Percentiles rank a stretch among this genome's conserved stretches.
Evolutionary conservation across 2,797 vertebrate genomes (phyloP).

Genomic region (Pelodytes ibericus): DNA sequence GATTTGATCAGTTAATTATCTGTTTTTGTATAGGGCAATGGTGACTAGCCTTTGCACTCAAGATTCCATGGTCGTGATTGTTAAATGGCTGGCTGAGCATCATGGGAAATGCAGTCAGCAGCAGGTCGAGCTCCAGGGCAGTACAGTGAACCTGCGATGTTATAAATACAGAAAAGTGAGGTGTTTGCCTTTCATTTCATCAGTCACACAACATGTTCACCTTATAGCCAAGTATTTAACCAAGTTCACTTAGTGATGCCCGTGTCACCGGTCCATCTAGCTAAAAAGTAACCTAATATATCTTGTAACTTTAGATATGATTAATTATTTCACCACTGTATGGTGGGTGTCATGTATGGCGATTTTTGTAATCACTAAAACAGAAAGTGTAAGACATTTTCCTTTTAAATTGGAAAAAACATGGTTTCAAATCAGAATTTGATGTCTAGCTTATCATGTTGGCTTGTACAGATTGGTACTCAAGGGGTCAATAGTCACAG

Average conservation of each 20-base stretch:
- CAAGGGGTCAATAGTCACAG: background rate
- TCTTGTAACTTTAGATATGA: conserved; percentile 14
- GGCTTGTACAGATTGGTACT: background rate
- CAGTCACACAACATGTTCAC: conserved; percentile 12
- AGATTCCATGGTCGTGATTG: no score
- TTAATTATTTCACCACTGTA: background rate
- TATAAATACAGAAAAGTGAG: background rate
- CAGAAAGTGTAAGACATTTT: background rate
- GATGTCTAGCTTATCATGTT: background rate
- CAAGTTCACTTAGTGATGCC: background rate
- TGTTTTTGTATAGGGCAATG: no score
- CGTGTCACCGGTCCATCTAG: conserved; percentile 9
- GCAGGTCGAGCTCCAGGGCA: conserved; percentile 35
- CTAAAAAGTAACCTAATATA: background rate
- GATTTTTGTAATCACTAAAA: background rate
- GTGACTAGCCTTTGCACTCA: no score
- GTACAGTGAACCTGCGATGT: conserved; percentile 1
- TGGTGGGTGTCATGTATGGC: conserved; percentile 5
- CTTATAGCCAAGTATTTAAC: conserved; percentile 3
- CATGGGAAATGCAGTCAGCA: no score
- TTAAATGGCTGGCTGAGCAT: no score
- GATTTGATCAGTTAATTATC: no score
- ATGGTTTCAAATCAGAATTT: background rate
- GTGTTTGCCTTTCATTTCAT: conserved; percentile 12
- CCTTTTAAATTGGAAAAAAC: background rate